Evolutionary conservation across 2,888 invertebrate species (phyloP), one percentile per base, ranked within the genome.

Genomic region (Campaea margaritaria): DNA sequence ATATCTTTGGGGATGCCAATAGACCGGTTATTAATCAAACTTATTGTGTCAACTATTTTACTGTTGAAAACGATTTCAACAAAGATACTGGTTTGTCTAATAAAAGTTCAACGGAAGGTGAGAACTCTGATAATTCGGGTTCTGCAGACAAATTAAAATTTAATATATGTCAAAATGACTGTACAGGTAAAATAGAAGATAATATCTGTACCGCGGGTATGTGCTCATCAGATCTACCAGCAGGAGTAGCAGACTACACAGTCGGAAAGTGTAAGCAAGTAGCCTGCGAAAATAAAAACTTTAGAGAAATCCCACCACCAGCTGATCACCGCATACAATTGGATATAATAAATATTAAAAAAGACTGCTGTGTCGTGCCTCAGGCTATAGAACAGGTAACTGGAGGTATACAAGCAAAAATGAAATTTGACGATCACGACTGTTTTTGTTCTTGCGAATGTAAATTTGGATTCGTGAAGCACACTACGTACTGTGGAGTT

Each of bases 391-490:
- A 88, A 60, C 63, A 86, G 56, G 73, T 87, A 0, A 59, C 79
- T 5, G 84, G 86, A 10, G 83, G 72, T 31, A 67, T 87, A 41
- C 73, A 67, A 62, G 82, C 85, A 3, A 79, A 81, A 54, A 74
- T 86, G 74, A 76, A 81, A 65, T 67, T 83, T 28, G 77, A 77
- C 4, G 64, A 74, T 11, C 78, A 84, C 46, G 82, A 85, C 14
- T 92, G 92, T 70, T 87, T 73, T 66, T 92, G 92, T 67, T 74
- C 86, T 46, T 92, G 92, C 58, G 85, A 89, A 64, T 92, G 92
- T 67, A 75, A 70, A 38, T 90, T 91, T 75, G 86, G 83, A 14
- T 88, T 87, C 63, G 74, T 72, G 14, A 90, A 85, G 65, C 87
- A 77, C 62, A 91, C 92, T 0, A 89, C 85, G 39, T 91, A 85